Base-by-base conservation (phyloP, 2,113 vertebrate genomes). In the Dipodomys ordii region DNA sequence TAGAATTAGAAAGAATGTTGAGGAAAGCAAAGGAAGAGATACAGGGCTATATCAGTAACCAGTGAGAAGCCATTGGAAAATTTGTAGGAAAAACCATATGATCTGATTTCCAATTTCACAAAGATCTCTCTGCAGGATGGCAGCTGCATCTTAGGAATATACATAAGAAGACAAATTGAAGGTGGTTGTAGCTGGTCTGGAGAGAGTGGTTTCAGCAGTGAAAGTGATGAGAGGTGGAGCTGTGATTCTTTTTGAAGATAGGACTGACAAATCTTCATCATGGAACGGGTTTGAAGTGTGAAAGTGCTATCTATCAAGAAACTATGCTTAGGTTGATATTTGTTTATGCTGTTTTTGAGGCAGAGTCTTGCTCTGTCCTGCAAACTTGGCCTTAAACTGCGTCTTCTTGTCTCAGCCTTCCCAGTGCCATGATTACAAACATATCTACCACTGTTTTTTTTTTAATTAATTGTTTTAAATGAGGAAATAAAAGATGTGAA, bases 1-100 rank as follows among this genome's bases (percentile, higher is more conserved):
- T 78, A 53, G 8, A 91, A 80, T 39, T 76, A 71, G 35, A 79
- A 28, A 85, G 67, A 81, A 94, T 44, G 4, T 6, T 92, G n/a
- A 87, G 23, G 39, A 68, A 69, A 35, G 22, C 18, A 4, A 62
- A 78, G 27, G 39, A 62, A 87, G 79, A 87, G 13, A 57, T n/a
- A 88, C 1, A 65, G 27, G 49, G 5, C 20, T 19, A 64, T 3
- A 1, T 60, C 46, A 57, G 53, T n/a, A 20, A 35, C 12, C 15
- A 35, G 15, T 13, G 35, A 73, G 35, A 91, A 87, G n/a, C 5
- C 67, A 30, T 0, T 27, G 32, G 87, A 19, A 6, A 32, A 77
- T 44, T 62, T 67, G 39, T 0, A 20, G 69, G 90, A 22, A 25
- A 71, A 71, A 2, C 69, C 30, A 39, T 28, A 11, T 25, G 44